Conservation (phyloP, 2,797 vertebrate genomes). For the Euthynnus affinis region DNA sequence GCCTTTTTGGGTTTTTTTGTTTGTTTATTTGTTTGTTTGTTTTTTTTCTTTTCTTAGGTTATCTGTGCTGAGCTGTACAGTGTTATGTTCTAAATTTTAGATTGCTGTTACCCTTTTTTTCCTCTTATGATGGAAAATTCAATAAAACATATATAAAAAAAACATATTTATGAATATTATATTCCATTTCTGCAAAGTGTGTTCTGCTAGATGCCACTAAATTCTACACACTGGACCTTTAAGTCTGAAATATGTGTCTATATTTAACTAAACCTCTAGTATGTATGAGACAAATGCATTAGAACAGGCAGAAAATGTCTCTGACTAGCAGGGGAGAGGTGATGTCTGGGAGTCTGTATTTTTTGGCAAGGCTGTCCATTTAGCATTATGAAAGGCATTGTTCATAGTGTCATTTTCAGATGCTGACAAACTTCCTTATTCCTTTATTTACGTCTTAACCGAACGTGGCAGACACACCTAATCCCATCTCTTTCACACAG, state of each 20-base stretch:
- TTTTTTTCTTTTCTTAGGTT: too few species aligned
- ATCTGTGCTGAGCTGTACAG: too few species aligned
- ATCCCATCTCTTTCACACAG: not conserved
- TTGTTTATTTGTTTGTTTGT: too few species aligned
- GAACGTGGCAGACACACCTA: not conserved
- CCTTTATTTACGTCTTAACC: slow-evolving; percentile 10
- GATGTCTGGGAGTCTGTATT: not conserved
- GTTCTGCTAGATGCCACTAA: too few species aligned
- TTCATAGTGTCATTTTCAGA: slow-evolving; percentile 11
- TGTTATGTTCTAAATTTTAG: too few species aligned
- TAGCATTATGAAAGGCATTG: not conserved
- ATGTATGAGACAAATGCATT: not conserved
- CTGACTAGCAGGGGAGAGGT: not conserved
- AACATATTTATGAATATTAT: too few species aligned
- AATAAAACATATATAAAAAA: too few species aligned
- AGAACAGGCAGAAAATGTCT: not conserved
- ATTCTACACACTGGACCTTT: too few species aligned
- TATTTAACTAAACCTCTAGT: not conserved
- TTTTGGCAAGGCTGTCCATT: not conserved
- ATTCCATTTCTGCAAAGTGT: too few species aligned
- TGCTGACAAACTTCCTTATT: not conserved
- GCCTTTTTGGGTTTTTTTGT: too few species aligned
- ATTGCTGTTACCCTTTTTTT: too few species aligned
- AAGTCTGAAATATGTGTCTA: not conserved
- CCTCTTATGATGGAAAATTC: too few species aligned